These are phyloP conservation scores for Clarias batrachus DNA, from an alignment of 2,113 vertebrate genomes.

Conservation along the genomic window DNA sequence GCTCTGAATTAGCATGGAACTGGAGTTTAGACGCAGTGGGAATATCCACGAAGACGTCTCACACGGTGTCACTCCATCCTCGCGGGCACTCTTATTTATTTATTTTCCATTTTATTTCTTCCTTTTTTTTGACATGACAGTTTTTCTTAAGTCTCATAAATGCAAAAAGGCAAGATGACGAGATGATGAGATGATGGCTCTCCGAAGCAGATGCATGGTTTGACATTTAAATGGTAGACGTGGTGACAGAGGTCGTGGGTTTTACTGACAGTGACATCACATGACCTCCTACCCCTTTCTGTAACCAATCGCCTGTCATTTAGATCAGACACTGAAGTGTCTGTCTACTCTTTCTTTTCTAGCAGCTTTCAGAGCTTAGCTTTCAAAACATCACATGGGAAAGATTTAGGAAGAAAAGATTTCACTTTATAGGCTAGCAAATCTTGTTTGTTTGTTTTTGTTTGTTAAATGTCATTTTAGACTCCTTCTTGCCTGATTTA, in stretches of 20 bases:
- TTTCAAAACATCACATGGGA: not conserved
- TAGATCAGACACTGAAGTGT: slow-evolving; percentile 29
- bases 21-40: slow-evolving; percentile 30
- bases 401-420: not conserved
- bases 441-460: not conserved
- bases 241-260: slow-evolving; percentile 50
- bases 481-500: not conserved
- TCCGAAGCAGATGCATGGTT: slow-evolving; percentile 17
- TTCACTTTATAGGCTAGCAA: too few relatives aligned
- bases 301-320: slow-evolving; percentile 40
- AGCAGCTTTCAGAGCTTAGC: not conserved
- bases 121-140: slow-evolving; percentile 31
- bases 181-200: slow-evolving; percentile 35
- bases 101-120: not conserved
- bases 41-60: slow-evolving; percentile 32
- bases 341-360: not conserved
- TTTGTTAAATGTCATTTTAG: not conserved
- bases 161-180: slow-evolving; percentile 40
- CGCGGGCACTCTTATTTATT: slow-evolving; percentile 8
- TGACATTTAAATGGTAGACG: slow-evolving; percentile 57
- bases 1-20: slow-evolving; percentile 50
- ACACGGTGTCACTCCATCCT: slow-evolving; percentile 22
- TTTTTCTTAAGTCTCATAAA: slow-evolving; percentile 41
- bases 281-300: slow-evolving; percentile 34
- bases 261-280: slow-evolving; percentile 50